A percentile compares a stretch with the other conserved stretches of the same genome.
Evolutionary conservation across 2,888 invertebrate species (phyloP).

Genomic region (Globia sparganii): DNA sequence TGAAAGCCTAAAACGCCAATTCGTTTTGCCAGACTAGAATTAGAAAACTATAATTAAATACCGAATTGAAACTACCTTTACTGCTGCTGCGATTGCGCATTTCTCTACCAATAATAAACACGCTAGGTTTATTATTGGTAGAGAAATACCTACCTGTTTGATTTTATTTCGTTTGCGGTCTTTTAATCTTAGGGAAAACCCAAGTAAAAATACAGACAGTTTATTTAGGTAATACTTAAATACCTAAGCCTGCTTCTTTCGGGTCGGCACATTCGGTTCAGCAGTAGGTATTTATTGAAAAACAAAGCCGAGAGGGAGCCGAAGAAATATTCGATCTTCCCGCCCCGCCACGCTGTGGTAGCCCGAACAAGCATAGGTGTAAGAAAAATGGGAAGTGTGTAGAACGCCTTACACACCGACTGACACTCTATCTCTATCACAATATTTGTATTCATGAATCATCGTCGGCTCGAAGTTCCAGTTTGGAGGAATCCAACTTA

Average conservation of each 20-base stretch:
- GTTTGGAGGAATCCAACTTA: background rate
- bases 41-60: background rate
- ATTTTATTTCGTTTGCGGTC: constrained; percentile 3
- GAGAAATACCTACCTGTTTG: background rate
- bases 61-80: background rate
- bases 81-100: background rate
- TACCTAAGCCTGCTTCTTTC: background rate
- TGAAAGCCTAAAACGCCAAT: background rate
- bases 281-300: background rate
- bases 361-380: background rate
- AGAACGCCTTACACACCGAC: background rate
- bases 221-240: background rate
- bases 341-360: background rate
- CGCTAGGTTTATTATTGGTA: background rate
- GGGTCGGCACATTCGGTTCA: constrained; percentile 5
- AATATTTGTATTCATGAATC: constrained; percentile 13
- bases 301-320: background rate
- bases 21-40: constrained; percentile 3
- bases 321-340: background rate
- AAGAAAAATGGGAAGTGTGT: constrained; percentile 4
- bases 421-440: background rate
- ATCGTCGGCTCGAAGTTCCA: background rate
- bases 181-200: background rate
- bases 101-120: background rate
- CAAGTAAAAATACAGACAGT: background rate